Evolutionary conservation across 2,113 vertebrate genomes (phyloP).

Genomic region (Ariopsis seemanni): DNA sequence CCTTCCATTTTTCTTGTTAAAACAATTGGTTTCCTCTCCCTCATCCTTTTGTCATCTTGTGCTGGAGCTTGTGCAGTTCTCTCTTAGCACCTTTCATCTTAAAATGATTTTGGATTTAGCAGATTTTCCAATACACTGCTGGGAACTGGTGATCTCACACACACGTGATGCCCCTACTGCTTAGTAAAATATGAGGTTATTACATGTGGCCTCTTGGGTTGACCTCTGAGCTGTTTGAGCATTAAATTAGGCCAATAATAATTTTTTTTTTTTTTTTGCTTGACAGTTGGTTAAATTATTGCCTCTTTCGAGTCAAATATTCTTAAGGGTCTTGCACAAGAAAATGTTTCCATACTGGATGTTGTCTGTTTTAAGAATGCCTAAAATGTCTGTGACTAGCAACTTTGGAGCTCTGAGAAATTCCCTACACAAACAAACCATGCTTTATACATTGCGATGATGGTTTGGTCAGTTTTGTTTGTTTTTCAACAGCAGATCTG

Average conservation of each 20-base stretch:
- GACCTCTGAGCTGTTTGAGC: not conserved
- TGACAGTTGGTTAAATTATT: not conserved
- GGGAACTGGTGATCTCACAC: slow-evolving; percentile 11
- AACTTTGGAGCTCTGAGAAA: not conserved
- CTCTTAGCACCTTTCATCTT: slow-evolving; percentile 23
- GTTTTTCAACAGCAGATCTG: slow-evolving; percentile 6
- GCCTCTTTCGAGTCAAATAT: not conserved
- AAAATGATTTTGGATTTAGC: slow-evolving; percentile 33
- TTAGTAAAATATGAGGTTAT: not conserved
- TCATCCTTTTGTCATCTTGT: slow-evolving; percentile 45
- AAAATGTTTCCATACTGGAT: slow-evolving; percentile 5
- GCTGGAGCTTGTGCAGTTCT: slow-evolving; percentile 43
- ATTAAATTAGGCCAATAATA: not conserved
- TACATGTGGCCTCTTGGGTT: slow-evolving; percentile 5
- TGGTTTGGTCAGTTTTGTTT: not conserved
- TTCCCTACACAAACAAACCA: not conserved
- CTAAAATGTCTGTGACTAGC: not conserved
- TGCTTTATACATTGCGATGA: not conserved
- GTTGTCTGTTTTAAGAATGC: not conserved
- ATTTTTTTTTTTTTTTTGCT: not conserved
- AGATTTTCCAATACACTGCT: slow-evolving; percentile 7
- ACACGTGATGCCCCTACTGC: not conserved
- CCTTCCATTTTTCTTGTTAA: slow-evolving; percentile 33
- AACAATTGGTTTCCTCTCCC: slow-evolving; percentile 20
- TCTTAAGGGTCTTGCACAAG: not conserved